Conservation (phyloP, 2,113 vertebrate genomes). For the Andinoacara biseriatus region DNA sequence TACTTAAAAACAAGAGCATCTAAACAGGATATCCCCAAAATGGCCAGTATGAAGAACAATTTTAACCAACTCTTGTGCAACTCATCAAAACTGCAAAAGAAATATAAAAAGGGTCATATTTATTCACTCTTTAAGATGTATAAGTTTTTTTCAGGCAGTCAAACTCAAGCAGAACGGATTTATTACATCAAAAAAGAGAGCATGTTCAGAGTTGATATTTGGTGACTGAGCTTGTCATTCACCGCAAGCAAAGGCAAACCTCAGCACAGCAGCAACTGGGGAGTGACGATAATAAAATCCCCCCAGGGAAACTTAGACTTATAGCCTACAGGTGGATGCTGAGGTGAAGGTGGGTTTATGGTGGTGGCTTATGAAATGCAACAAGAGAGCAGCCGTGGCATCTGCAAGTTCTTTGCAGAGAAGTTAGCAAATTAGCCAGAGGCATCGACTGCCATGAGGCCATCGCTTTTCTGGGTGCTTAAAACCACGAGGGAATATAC, state of each 20-base stretch:
- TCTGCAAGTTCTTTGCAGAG: slow-evolving; percentile 7
- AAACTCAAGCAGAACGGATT: background rate
- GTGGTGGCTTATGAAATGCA: slow-evolving; percentile 21
- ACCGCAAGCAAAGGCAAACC: slow-evolving; percentile 16
- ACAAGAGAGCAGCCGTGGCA: slow-evolving; percentile 7
- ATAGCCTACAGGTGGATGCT: slow-evolving; percentile 42
- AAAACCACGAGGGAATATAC: background rate
- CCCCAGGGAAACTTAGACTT: slow-evolving; percentile 18
- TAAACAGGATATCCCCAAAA: background rate
- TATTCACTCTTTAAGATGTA: background rate
- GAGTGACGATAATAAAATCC: slow-evolving; percentile 40
- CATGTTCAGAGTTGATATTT: slow-evolving; percentile 23
- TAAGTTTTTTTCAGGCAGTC: background rate
- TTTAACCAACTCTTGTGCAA: background rate
- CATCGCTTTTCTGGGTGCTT: background rate
- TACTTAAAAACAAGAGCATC: background rate
- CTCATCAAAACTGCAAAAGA: background rate
- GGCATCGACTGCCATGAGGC: slow-evolving; percentile 1
- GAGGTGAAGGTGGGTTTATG: slow-evolving; percentile 11
- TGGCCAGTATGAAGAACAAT: background rate
- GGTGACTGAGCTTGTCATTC: slow-evolving; percentile 22
- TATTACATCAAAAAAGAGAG: slow-evolving; percentile 5
- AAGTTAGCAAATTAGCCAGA: slow-evolving; percentile 3
- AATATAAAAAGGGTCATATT: background rate
- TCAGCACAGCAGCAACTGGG: slow-evolving; percentile 25